Evolutionary conservation across 2,797 vertebrate genomes (phyloP), one percentile per base, ranked within the genome.

Genomic region (Oreonectes daqikongensis): DNA sequence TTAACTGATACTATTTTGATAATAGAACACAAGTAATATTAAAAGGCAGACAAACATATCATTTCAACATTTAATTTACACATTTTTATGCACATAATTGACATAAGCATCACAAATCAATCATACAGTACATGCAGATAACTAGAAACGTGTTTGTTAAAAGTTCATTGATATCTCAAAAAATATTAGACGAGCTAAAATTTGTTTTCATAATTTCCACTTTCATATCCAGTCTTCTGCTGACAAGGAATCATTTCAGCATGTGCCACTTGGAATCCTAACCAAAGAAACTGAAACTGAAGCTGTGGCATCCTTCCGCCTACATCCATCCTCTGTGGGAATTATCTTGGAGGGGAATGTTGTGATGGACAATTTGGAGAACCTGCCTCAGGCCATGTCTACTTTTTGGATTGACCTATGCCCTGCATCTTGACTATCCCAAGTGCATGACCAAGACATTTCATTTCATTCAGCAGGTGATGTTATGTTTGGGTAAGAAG

Each of bases 331-430:
- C 4, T 63, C 61, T 1, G 11, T 64, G 4, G 64, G 42, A 46
- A 46, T 66, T 32, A 46, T 46, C 17, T 66, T 46, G 9, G 40
- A 66, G 14, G 15, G 40, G 14, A 66, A 66, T 66, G 63, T 24
- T 14, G 5, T 64, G 20, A 68, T 35, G n/a, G 28, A 52, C 28
- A 52, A 68, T 44, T 18, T 26, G 9, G 38, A 42, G 6, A 65
- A 44, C 63, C 15, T 65, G 5, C 63, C 22, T 14, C 38, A 65
- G 1, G 63, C 14, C 63, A 42, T 44, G 38, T 44, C 5, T 65
- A 8, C 1, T 50, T 42, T 4, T 65, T 24, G 38, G 22, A 2
- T 17, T 65, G 9, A 65, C 3, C 1, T 65, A 42, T 15, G 63
- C 63, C 2, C 35, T 65, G 35, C 61, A 42, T 15, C 35, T 64